Base-by-base conservation (phyloP, 2,888 invertebrate species). In the Drosophila greeni region DNA sequence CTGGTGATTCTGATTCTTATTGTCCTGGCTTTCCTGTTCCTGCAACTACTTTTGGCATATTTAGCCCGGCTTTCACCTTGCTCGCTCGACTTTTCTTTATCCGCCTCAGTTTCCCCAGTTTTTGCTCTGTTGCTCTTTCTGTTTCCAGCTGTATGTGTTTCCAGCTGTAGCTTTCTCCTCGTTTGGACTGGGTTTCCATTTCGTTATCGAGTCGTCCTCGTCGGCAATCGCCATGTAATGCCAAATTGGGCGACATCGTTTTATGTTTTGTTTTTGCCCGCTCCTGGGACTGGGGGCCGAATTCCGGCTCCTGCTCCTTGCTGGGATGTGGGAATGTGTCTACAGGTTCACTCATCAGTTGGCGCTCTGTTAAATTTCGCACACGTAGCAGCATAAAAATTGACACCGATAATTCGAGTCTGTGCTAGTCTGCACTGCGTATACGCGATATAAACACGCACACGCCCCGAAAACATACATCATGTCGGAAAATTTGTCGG, bases 371-470 rank as follows among this genome's bases (percentile, higher is more conserved):
- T 74, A 70, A 72, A 80, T 84, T 85, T 83, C 72, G 75, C 79
- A 85, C 86, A 85, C 86, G 85, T 85, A 81, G 84, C 72, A 76
- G 70, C 79, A 86, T 84, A 86, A 86, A 86, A 86, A 79, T 86
- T 84, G 84, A 73, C 77, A 77, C 78, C 73, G 74, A 85, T 77
- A 76, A 77, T 85, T 84, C 82, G 76, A 57, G 73, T 69, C 62
- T 65, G 45, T 48, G 54, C 33, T 29, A 23, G 31, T 29, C n/a
- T 45, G 73, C 75, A 75, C 81, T 70, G 70, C 78, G 84, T 81
- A 81, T 83, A 64, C 76, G 75, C 82, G 74, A 79, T 73, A 68
- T 62, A 81, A 81, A 79, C 68, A 78, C 70, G 76, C 73, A 70
- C 77, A 82, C 73, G 73, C 72, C 73, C 71, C 59, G 73, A 67